Conservation (phyloP, 2,797 vertebrate species). For the Sciurus carolinensis region DNA sequence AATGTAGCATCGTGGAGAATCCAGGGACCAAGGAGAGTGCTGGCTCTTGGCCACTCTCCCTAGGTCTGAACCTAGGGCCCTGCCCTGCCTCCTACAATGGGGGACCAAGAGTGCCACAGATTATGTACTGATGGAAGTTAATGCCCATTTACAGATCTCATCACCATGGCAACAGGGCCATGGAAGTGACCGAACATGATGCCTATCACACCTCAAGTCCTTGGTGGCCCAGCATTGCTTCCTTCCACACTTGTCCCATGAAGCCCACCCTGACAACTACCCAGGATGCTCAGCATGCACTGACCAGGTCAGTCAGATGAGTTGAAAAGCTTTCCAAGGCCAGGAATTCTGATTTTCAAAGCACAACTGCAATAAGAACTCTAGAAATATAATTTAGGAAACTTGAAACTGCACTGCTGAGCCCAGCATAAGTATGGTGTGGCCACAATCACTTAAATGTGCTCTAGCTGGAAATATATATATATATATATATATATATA, state of each 20-base stretch:
- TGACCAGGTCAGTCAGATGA: neutral
- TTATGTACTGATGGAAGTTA: neutral
- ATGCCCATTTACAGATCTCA: conserved; percentile 41
- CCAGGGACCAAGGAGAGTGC: neutral
- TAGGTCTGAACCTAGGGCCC: neutral
- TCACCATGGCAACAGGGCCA: conserved; percentile 2
- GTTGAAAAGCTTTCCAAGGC: neutral
- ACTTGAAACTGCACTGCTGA: neutral
- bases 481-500: too few relatives aligned
- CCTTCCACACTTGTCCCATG: neutral
- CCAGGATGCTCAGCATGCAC: neutral
- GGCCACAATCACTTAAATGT: conserved; percentile 19
- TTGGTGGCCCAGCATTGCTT: neutral
- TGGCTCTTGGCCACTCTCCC: neutral
- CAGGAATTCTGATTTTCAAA: conserved; percentile 14
- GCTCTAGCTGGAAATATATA: neutral
- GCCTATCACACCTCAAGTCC: neutral
- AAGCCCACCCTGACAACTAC: neutral
- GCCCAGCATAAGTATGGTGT: neutral
- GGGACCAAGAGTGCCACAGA: neutral
- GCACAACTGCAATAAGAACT: neutral
- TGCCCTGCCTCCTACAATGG: neutral
- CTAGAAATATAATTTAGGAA: conserved; percentile 39
- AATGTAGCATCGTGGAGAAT: neutral
- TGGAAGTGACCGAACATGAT: neutral